Evolutionary conservation across 2,888 invertebrate genomes (phyloP), one percentile per base, ranked within the genome.

Genomic region (Ophion obscuratus): DNA sequence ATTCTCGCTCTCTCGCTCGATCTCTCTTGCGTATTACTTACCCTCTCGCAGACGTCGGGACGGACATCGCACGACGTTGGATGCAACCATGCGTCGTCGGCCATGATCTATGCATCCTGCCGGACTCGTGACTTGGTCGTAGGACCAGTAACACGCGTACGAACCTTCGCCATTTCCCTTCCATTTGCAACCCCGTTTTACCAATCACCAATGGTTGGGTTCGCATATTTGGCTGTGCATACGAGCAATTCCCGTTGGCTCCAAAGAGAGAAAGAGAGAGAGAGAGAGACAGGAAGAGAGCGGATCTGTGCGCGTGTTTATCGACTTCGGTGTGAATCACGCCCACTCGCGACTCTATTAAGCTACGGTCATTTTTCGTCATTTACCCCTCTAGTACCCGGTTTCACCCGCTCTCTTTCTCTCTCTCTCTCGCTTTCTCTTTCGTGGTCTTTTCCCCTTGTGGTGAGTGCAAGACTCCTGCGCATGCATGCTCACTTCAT

Each of bases 71-170:
- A 53, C 89, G 88, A 88, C 90, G 86, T 89, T 91, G 89, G 92
- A 92, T 93, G 91, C 93, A 92, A 92, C 92, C 93, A 91, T 92
- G 92, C 92, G 92, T 93, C 93, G 92, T 92, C 91, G 92, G 90
- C 92, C 92, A 92, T 94, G 93, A 92, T 93, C 93, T 95, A 94
- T 94, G 95, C 91, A 94, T 95, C 94, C 95, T 91, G 93, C 92
- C 89, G 85, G 93, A 67, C 82, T 82, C 84, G 94, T 81, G 67
- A 77, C 80, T 76, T 81, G 79, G 70, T 67, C 81, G 83, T 74
- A 61, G 20, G 20, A 40, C 36, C 67, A 40, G 36, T 53, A 70
- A 27, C 87, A 86, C 88, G 95, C 95, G 94, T 95, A 88, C 95
- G 95, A n/a, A 31, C 68, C 5, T 95, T 95, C 95, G 66, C 70